Base-by-base conservation (phyloP, 2,113 vertebrate genomes). In the Thamnaconus septentrionalis region DNA sequence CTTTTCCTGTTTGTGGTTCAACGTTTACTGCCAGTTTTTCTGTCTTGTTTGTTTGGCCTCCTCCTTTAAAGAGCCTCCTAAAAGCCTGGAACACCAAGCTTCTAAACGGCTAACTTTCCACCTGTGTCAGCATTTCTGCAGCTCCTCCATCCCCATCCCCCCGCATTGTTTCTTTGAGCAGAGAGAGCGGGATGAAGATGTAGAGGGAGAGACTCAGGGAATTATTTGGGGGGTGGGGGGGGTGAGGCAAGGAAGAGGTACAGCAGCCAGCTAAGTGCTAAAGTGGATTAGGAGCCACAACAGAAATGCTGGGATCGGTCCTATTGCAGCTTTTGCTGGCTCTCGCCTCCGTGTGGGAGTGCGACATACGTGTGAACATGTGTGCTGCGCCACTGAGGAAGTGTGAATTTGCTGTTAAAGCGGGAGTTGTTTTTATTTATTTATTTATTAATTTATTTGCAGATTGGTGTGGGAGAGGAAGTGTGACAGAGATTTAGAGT, bases 251-350 rank as follows among this genome's bases (percentile, higher is more conserved):
- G 69, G 56, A 61, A 45, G 76, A 81, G 65, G 80, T 77, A 78
- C 58, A 83, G 74, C 41, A 53, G 82, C 80, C 44, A 53, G 78
- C 78, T 81, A 75, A 84, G 84, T 87, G 81, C 81, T 79, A 88
- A 87, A 88, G 79, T 85, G 82, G 84, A 89, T 90, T 82, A 87
- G 73, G 72, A 75, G 80, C 78, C 82, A 78, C 80, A 81, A 76
- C 80, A 85, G 79, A 82, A 85, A 83, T 50, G 73, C 84, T 83
- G 66, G 73, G 73, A 68, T 84, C 61, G 72, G 78, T 84, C 78
- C 77, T 88, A 80, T 82, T 71, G 74, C 55, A 9, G 7, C 71
- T 73, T 78, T 75, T 81, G 48, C 68, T 55, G 46, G 73, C 66
- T 65, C 67, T 64, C 41, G 64, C 40, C 59, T 41, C 46, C 48